Percentiles rank a stretch among this genome's conserved stretches.
Evolutionary conservation across 2,113 vertebrate species (phyloP).

Genomic region (Catharus bicknelli): DNA sequence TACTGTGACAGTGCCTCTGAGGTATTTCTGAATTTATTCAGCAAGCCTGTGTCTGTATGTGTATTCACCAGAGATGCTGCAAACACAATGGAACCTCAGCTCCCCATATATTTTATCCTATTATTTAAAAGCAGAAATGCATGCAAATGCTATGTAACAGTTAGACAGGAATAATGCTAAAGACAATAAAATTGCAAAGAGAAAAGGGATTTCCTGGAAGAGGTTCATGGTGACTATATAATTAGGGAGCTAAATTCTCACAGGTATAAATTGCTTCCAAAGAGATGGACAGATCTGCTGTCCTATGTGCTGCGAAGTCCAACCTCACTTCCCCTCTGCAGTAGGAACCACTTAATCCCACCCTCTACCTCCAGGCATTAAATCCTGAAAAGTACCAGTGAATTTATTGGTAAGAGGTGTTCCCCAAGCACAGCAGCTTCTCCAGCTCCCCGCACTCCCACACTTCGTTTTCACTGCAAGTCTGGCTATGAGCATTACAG

Average conservation of each 20-base stretch:
- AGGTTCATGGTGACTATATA: not conserved
- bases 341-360: not conserved
- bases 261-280: conserved; percentile 5
- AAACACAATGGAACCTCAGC: not conserved
- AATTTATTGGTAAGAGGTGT: not conserved
- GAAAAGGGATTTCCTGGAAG: not conserved
- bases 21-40: not conserved
- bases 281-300: not conserved
- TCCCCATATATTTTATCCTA: not conserved
- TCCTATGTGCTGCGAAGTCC: not conserved
- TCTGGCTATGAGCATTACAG: not conserved
- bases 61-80: not conserved
- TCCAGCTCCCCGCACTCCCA: not conserved
- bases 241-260: not conserved
- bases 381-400: not conserved
- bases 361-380: not conserved
- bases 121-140: not conserved
- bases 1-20: not conserved
- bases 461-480: not conserved
- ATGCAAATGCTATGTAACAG: not conserved
- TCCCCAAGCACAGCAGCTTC: not conserved
- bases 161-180: not conserved
- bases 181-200: not conserved
- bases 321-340: not conserved
- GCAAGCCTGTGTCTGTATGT: not conserved